Evolutionary conservation across 1,140 invertebrate genomes (phyloP), one percentile per base, ranked within the genome.

Genomic region (Homarus americanus): DNA sequence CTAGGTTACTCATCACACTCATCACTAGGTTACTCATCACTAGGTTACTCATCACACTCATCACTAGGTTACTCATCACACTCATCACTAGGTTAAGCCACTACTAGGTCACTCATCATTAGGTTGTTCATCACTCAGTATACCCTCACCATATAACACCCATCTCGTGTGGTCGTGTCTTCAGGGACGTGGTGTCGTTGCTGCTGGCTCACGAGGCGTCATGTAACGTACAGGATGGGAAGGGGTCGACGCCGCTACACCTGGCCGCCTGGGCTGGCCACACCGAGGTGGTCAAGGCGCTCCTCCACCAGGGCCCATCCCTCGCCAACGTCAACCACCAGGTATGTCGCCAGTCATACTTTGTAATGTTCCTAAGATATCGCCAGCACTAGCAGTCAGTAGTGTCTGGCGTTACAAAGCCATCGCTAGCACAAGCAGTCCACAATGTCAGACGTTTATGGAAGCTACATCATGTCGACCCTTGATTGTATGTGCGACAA

Each of bases 231-330:
- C 96, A 97, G 53, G 98, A 98, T 93, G 95, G 95, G 72, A 96
- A 97, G 93, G 98, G 98, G 24, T 98, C 97, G 72, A 97, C 97
- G 4, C 97, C 98, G 15, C 95, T 98, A 69, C 98, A 98, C 94
- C 95, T 98, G 94, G 97, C 97, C 69, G 97, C 98, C 87, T 98
- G 97, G 97, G 97, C 97, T 24, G 97, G 97, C 15, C 96, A 98
- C 94, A 95, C 96, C 69, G 96, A 98, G 92, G 97, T 98, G 93
- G 97, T 98, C 72, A 95, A 96, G 92, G 94, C 97, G 92, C 95
- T 98, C 82, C 95, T 98, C 40, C 96, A 95, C 80, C 96, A 97
- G 93, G 96, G 97, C 38, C 96, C 96, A 0, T 96, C 96, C 28
- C 95, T 96, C 88, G 96, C 97, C 90, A 97, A 97, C 93, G 96